Evolutionary conservation across 2,888 invertebrate genomes (phyloP).

Genomic region (Brachynemurus nebulosus): DNA sequence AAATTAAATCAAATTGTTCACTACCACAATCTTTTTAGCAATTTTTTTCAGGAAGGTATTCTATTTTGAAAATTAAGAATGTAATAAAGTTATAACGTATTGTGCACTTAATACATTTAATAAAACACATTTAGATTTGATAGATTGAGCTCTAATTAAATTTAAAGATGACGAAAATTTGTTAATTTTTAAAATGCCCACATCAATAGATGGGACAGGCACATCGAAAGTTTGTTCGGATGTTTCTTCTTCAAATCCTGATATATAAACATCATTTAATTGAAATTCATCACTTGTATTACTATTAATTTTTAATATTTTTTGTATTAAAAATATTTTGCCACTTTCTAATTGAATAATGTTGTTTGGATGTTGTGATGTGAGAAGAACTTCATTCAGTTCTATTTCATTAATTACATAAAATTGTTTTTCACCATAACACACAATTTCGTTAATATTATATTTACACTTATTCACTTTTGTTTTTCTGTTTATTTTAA

Average conservation of each 20-base stretch:
- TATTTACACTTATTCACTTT: not conserved
- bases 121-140: not conserved
- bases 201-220: not conserved
- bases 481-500: not conserved
- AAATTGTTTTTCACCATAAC: not conserved
- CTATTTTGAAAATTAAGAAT: too few species aligned
- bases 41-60: too few species aligned
- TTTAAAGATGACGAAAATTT: not conserved
- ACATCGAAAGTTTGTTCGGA: not conserved
- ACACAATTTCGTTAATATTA: not conserved
- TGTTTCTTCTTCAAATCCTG: not conserved
- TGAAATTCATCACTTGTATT: not conserved
- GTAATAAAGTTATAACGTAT: not conserved
- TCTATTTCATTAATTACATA: not conserved
- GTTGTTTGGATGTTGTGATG: not conserved
- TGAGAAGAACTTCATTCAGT: not conserved
- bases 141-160: not conserved
- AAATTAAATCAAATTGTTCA: too few species aligned
- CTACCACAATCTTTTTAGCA: too few species aligned
- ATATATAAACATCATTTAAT: not conserved
- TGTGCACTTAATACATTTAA: not conserved
- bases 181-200: not conserved
- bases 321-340: not conserved
- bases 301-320: not conserved
- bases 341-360: not conserved